A percentile compares a stretch with the other conserved stretches of the same genome.
Conservation (phyloP, 2,888 invertebrate species). For the Caenorhabditis drosophilae region DNA sequence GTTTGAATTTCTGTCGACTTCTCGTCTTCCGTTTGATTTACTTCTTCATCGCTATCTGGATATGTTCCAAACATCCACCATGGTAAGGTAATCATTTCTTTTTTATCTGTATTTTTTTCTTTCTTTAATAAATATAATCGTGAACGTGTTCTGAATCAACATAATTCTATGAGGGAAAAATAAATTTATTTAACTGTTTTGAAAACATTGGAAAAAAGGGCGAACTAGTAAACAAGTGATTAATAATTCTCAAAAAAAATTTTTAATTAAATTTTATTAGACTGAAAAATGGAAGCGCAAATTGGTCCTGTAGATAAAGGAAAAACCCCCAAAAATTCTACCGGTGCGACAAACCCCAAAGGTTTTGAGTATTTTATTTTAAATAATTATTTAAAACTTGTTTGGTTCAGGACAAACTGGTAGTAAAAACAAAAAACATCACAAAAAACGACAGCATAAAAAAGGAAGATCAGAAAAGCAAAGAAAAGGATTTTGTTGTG, state of each 20-base stretch:
- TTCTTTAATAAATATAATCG: not conserved
- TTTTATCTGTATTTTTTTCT: not conserved
- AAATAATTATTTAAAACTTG: no score
- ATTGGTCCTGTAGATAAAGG: not conserved
- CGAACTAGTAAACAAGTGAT: not conserved
- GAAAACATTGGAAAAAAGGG: not conserved
- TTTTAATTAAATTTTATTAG: not conserved
- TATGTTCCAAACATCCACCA: not conserved
- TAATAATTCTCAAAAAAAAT: not conserved
- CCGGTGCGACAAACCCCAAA: no score
- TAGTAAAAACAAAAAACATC: not conserved
- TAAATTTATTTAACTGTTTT: not conserved
- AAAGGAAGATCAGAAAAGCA: not conserved
- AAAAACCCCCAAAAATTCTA: no score
- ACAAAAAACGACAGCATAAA: not conserved
- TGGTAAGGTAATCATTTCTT: not conserved
- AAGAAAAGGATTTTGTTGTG: not conserved
- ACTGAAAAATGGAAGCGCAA: not conserved
- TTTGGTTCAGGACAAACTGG: not conserved
- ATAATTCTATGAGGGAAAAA: not conserved
- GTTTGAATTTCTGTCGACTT: conserved; percentile 1
- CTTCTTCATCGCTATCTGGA: not conserved
- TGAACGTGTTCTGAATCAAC: not conserved
- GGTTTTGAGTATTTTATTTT: no score
- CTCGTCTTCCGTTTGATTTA: not conserved